Percentiles rank a stretch among this genome's conserved stretches.
These are phyloP conservation scores for Rafetus swinhoei DNA, from an alignment of 2,113 vertebrate species.

Conservation along the genomic window DNA sequence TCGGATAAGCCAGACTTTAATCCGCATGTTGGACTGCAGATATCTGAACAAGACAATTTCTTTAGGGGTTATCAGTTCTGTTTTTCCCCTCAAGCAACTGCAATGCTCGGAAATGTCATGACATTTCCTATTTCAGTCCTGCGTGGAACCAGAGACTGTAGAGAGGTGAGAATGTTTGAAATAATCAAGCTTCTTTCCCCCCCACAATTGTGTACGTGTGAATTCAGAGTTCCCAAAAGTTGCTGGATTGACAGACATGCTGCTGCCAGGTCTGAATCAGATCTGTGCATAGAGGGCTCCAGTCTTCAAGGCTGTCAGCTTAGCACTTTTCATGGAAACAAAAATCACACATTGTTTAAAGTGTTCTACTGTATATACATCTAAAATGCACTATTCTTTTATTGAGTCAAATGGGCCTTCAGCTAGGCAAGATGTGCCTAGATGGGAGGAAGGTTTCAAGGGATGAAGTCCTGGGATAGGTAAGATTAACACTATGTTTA, in stretches of 20 bases:
- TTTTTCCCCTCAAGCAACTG: background rate
- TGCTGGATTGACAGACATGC: conserved; percentile 20
- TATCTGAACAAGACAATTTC: background rate
- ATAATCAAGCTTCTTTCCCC: background rate
- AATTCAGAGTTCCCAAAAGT: conserved; percentile 19
- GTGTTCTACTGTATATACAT: conserved; percentile 7
- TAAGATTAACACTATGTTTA: background rate
- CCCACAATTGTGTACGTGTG: background rate
- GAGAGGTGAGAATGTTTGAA: conserved; percentile 17
- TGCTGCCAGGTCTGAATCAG: conserved; percentile 24
- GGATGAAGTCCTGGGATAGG: background rate
- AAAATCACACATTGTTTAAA: conserved; percentile 38
- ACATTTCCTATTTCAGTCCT: background rate
- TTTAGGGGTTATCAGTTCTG: background rate
- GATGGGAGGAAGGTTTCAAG: background rate
- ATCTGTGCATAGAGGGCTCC: conserved; percentile 16
- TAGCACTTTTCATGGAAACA: conserved; percentile 22
- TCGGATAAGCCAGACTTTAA: background rate
- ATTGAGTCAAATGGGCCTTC: conserved; percentile 23
- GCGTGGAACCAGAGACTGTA: background rate
- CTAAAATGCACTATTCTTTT: conserved; percentile 4
- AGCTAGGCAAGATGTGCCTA: background rate
- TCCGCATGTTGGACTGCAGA: background rate
- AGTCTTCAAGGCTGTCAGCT: conserved; percentile 7
- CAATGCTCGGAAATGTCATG: background rate